Percentiles rank a stretch among this genome's conserved stretches.
Conservation (phyloP, 1,140 invertebrate species). For the Bombus affinis region DNA sequence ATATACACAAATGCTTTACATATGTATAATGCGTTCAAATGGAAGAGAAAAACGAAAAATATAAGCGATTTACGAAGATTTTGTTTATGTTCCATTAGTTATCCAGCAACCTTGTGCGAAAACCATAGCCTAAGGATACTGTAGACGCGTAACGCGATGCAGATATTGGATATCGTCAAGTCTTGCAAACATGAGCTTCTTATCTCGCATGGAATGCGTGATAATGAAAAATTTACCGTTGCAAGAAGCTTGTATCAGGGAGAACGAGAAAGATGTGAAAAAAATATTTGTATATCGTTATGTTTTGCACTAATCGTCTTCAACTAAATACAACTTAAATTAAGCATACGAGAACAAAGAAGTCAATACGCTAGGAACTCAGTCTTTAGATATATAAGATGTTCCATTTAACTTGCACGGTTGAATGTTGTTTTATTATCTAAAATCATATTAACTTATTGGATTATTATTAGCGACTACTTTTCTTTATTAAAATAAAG, state of each 20-base stretch:
- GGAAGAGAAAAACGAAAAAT: background rate
- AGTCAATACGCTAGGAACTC: background rate
- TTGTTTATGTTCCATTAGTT: background rate
- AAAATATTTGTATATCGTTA: background rate
- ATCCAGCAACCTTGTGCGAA: background rate
- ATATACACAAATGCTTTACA: conserved; percentile 21
- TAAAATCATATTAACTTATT: too few relatives aligned
- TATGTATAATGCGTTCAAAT: conserved; percentile 5
- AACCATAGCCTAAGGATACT: background rate
- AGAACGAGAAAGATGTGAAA: background rate
- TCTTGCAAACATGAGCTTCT: background rate
- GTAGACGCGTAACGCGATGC: background rate
- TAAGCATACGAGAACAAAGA: too few relatives aligned
- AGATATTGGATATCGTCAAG: background rate
- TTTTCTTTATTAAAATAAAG: too few relatives aligned
- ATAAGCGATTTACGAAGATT: background rate
- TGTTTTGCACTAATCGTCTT: background rate
- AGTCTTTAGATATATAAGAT: background rate
- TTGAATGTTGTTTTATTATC: background rate
- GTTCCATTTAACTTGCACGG: background rate
- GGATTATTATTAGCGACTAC: too few relatives aligned
- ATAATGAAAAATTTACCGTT: conserved; percentile 14
- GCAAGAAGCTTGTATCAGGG: background rate
- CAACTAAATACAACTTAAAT: too few relatives aligned
- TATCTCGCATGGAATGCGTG: conserved; percentile 8